Conservation (phyloP, 2,113 vertebrate genomes). For the Ariopsis seemanni region DNA sequence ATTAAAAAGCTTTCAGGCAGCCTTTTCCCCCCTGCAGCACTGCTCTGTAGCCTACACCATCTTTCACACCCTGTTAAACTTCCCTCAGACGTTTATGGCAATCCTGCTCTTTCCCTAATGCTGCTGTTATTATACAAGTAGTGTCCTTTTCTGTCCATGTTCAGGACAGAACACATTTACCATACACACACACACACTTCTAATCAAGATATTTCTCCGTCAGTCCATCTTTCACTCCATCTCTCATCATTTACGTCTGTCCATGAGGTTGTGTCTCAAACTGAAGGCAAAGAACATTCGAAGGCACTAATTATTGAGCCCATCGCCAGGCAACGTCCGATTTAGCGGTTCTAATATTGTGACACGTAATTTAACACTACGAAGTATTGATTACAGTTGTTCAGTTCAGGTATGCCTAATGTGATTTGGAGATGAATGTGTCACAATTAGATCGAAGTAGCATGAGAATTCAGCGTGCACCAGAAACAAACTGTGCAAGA, state of each 20-base stretch:
- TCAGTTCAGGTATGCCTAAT: slow-evolving; percentile 20
- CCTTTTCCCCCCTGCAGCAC: slow-evolving; percentile 21
- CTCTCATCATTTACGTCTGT: neutral
- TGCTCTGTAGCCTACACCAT: slow-evolving; percentile 27
- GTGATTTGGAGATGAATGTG: slow-evolving; percentile 20
- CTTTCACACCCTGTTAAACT: slow-evolving; percentile 45
- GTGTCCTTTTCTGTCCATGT: neutral
- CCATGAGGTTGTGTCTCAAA: neutral
- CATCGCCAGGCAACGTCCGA: slow-evolving; percentile 5
- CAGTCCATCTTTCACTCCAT: neutral
- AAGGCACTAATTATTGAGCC: neutral
- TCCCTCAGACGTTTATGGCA: slow-evolving; percentile 36
- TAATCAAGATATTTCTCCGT: slow-evolving; percentile 1
- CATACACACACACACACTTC: neutral
- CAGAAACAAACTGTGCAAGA: neutral
- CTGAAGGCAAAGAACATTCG: neutral
- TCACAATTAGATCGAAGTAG: neutral
- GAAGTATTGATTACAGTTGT: slow-evolving; percentile 19
- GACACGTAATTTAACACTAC: slow-evolving; percentile 7
- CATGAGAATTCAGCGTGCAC: neutral
- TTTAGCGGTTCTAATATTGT: slow-evolving; percentile 17
- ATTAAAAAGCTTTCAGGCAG: slow-evolving; percentile 50
- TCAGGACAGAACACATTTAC: neutral
- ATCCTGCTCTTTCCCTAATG: slow-evolving; percentile 40
- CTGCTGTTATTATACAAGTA: slow-evolving; percentile 16